These are phyloP conservation scores for Bradypodion pumilum DNA, from an alignment of 2,797 vertebrate species.

Conservation along the genomic window DNA sequence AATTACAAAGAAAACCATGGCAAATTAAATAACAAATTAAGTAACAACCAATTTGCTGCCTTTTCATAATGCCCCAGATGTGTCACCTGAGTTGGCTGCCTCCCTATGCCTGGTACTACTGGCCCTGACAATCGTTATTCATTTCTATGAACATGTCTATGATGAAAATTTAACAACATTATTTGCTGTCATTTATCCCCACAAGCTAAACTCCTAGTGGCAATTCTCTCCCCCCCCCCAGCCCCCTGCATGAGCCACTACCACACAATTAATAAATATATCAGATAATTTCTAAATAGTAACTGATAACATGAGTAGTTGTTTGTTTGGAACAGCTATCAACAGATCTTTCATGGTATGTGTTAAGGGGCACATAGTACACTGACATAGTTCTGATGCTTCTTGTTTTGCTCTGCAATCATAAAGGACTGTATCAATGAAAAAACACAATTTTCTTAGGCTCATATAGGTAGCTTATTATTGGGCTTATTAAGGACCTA, in stretches of 20 bases:
- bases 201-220: neutral
- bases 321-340: no score
- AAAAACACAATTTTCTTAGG: no score
- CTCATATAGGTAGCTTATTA: no score
- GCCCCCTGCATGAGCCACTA: no score
- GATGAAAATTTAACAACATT: neutral
- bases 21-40: neutral
- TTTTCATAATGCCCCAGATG: neutral
- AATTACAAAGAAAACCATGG: neutral
- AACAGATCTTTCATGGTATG: no score
- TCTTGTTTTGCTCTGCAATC: neutral
- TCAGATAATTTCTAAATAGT: no score
- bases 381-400: neutral
- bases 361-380: neutral
- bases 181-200: no score
- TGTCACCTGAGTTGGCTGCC: neutral
- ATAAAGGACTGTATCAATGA: neutral
- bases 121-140: neutral
- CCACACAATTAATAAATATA: no score
- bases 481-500: no score
- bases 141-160: neutral
- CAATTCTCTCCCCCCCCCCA: no score
- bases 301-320: no score
- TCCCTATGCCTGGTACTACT: neutral
- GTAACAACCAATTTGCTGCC: neutral